These are phyloP conservation scores for Lepilemur septentrionalis DNA, from an alignment of 2,797 vertebrate species.

Conservation along the genomic window DNA sequence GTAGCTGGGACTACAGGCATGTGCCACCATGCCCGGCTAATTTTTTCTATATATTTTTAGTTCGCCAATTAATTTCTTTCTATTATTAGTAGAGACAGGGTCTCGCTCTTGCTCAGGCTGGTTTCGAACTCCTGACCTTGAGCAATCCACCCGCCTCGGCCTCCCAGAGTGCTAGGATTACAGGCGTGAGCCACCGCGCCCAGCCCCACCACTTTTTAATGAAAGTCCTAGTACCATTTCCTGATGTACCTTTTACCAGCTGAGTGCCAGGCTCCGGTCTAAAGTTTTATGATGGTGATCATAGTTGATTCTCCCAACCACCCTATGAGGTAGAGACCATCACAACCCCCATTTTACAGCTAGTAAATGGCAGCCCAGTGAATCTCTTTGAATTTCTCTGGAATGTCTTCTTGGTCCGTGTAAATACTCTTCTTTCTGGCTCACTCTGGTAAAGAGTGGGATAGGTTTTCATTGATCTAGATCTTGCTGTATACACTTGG, in stretches of 20 bases:
- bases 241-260: not conserved
- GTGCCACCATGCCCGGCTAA: too few species aligned
- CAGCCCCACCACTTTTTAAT: not conserved
- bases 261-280: not conserved
- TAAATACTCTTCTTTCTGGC: not conserved
- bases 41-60: too few species aligned
- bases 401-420: not conserved
- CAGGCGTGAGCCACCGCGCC: too few species aligned
- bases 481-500: not conserved
- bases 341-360: not conserved
- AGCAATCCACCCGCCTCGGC: too few species aligned
- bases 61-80: too few species aligned
- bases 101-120: too few species aligned
- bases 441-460: not conserved
- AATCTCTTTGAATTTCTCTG: conserved; percentile 33
- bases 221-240: conserved; percentile 22
- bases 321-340: not conserved
- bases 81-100: too few species aligned
- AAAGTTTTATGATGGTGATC: not conserved
- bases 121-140: too few species aligned
- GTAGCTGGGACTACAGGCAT: too few species aligned
- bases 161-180: too few species aligned
- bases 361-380: not conserved
- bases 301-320: not conserved
- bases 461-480: not conserved